Evolutionary conservation across 1,140 invertebrate species (phyloP).

Genomic region (Achroia grisella): DNA sequence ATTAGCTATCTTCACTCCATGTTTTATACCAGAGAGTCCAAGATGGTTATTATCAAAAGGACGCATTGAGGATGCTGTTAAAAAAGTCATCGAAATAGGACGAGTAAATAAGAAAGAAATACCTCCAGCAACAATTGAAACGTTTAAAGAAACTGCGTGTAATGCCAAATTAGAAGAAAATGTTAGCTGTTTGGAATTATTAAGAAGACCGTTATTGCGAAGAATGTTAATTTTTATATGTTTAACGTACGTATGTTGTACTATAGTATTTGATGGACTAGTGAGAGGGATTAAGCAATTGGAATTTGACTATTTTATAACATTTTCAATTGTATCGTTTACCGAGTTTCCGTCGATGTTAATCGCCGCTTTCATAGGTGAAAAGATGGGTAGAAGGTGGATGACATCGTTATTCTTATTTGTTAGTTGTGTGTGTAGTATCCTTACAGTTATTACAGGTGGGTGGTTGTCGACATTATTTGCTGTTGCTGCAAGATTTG

Average conservation of each 20-base stretch:
- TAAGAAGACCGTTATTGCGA: slow-evolving; percentile 33
- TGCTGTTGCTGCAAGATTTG: slow-evolving; percentile 46
- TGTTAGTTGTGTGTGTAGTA: slow-evolving; percentile 37
- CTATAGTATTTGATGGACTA: slow-evolving; percentile 42
- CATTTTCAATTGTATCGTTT: slow-evolving; percentile 48
- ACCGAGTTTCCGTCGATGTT: slow-evolving; percentile 52
- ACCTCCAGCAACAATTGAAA: slow-evolving; percentile 33
- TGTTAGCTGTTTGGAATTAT: slow-evolving; percentile 28
- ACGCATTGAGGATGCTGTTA: slow-evolving; percentile 77
- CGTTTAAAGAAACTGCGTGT: slow-evolving; percentile 32
- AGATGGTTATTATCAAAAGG: slow-evolving; percentile 81
- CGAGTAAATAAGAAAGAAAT: slow-evolving; percentile 44
- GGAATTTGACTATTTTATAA: slow-evolving; percentile 49
- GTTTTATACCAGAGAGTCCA: slow-evolving; percentile 82
- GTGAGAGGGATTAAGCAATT: slow-evolving; percentile 42
- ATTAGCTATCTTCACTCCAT: slow-evolving; percentile 56
- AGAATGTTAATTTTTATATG: slow-evolving; percentile 44
- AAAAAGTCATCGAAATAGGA: slow-evolving; percentile 66
- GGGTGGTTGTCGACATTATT: slow-evolving; percentile 42
- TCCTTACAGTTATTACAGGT: slow-evolving; percentile 34
- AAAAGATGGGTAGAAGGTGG: slow-evolving; percentile 42
- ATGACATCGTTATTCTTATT: slow-evolving; percentile 24
- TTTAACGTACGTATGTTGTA: slow-evolving; percentile 38
- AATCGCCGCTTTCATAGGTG: slow-evolving; percentile 44
- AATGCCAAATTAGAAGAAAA: slow-evolving; percentile 21